Evolutionary conservation across 1,140 invertebrate genomes (phyloP), one percentile per base, ranked within the genome.

Genomic region (Stegodyphus mimosarum): DNA sequence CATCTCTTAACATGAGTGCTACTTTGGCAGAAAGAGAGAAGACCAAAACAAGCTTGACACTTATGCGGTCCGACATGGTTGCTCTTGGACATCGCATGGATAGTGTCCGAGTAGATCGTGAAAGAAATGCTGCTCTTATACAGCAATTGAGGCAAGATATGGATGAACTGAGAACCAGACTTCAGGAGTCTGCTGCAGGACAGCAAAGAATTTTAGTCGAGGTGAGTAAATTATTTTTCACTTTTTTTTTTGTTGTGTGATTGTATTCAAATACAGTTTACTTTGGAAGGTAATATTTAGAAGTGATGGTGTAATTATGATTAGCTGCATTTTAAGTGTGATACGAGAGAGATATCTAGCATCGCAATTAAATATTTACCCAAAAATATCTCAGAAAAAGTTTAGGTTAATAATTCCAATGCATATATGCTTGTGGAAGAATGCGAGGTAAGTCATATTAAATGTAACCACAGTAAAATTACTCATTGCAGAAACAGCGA

Each of bases 1-100:
- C n/a, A n/a, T 74, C 78, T 15, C 51, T 87, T 5, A 88, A 88
- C 48, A 78, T 80, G 13, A 86, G 70, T 15, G 87, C 79, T 5
- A 33, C 86, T 11, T 49, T 87, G 5, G 50, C 75, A 10, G 75
- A 86, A 15, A 67, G 67, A 53, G 83, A 88, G 64, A 63, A 49
- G 17, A 52, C 18, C 5, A 71, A 80, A 6, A 71, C 77, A 0
- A 53, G 33, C 18, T 66, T 88, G 7, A 48, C 15, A 7, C 55
- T 88, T 9, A 5, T 87, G 10, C 63, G 73, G 17, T 77, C 86
- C 0, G 87, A 88, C 55, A 17, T 86, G 10, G 50, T 17, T 6
- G 55, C 76, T n/a, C 17, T 87, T 7, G 75, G 72, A 17, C 80
- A 75, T 17, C 60, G 77, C 49, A 50, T 79, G 13, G 87, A 88